Evolutionary conservation across 2,888 invertebrate genomes (phyloP), one percentile per base, ranked within the genome.

Genomic region (Rotaria magnacalcarata): DNA sequence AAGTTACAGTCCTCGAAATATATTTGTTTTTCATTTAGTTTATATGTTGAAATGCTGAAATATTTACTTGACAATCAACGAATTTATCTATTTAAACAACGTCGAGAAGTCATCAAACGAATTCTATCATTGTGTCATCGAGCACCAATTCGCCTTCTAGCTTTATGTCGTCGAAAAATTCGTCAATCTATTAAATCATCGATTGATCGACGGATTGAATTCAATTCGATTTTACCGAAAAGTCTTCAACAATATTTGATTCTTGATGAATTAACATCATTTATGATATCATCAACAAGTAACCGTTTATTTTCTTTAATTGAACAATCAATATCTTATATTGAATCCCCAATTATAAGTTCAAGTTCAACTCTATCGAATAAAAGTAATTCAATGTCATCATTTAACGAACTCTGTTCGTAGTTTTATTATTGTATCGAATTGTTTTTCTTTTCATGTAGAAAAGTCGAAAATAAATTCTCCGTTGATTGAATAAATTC

Each of bases 41-140:
- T 6, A 5, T 67, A 67, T 67, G 34, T 67, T 14, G 34, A 67
- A 27, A 67, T 67, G 67, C 34, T 67, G 19, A 67, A 67, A 67
- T 67, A 34, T 41, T 34, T 67, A 34, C 10, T 80, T 6, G 43
- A 80, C 19, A 80, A 24, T n/a, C 80, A 80, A 80, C 80, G 80
- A n/a, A 80, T 47, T n/a, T 80, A 80, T 80, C 14, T 80, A 47
- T 80, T 80, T 47, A 80, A 80, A 80, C 47, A 47, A 80, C 24
- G 47, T n/a, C 80, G 80, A 47, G 80, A 80, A 10, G n/a, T 47
- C 5, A 80, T 80, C 5, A 80, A 80, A 80, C n/a, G 10, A 3
- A n/a, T 80, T n/a, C n/a, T 80, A n/a, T 11, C 14, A 6, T n/a
- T 80, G n/a, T 80, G 80, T 80, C 80, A 80, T 47, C 80, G 47